A percentile compares a stretch with the other conserved stretches of the same genome.
Evolutionary conservation across 2,797 vertebrate genomes (phyloP).

Genomic region (Crenuchus spilurus): DNA sequence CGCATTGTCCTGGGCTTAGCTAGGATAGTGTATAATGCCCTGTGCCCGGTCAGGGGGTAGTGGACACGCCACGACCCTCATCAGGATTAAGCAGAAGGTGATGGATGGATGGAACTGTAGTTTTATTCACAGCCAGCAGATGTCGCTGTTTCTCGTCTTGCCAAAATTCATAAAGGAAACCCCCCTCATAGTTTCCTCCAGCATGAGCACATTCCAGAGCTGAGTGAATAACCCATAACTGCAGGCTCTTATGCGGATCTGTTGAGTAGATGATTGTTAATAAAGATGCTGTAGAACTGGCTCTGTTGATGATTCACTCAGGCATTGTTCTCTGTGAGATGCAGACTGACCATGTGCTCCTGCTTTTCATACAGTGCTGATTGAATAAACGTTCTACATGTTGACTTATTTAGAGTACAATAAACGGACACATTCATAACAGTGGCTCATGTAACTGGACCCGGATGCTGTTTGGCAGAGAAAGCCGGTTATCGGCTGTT

Average conservation of each 20-base stretch:
- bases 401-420: neutral
- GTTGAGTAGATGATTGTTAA: slow-evolving; percentile 20
- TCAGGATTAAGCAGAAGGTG: too few species aligned
- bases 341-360: too few species aligned
- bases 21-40: too few species aligned
- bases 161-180: neutral
- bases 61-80: too few species aligned
- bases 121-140: slow-evolving; percentile 35
- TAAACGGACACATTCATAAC: neutral
- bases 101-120: too few species aligned
- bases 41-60: too few species aligned
- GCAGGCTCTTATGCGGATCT: slow-evolving; percentile 38
- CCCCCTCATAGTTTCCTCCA: neutral
- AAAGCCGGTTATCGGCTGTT: slow-evolving; percentile 1
- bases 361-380: too few species aligned
- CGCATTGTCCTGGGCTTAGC: too few species aligned
- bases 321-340: slow-evolving; percentile 13
- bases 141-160: neutral
- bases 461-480: neutral
- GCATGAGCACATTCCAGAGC: slow-evolving; percentile 36
- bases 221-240: slow-evolving; percentile 51
- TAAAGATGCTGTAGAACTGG: neutral
- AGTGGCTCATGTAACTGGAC: neutral
- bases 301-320: slow-evolving; percentile 22
- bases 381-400: neutral